These are phyloP conservation scores for Enteromius radiatus DNA, from an alignment of 2,797 vertebrate genomes.

Conservation along the genomic window DNA sequence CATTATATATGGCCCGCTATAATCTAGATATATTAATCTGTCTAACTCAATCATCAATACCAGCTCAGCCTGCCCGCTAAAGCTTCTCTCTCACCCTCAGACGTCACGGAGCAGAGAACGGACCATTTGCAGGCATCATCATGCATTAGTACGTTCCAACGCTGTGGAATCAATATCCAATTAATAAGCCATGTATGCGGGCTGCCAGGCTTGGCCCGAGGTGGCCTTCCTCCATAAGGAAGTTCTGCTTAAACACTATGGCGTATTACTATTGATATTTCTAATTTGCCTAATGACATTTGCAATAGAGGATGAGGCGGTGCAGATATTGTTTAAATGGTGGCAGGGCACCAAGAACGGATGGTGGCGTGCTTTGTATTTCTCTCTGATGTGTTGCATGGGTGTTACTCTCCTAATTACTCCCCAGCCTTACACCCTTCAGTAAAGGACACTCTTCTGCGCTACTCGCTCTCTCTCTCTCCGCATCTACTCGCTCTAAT, in stretches of 20 bases:
- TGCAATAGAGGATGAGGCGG: conserved; percentile 8
- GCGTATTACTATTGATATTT: conserved; percentile 47
- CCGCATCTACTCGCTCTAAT: conserved; percentile 57
- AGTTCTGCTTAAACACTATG: conserved; percentile 35
- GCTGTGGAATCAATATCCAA: conserved; percentile 56
- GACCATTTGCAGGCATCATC: conserved; percentile 25
- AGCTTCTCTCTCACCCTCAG: conserved; percentile 6
- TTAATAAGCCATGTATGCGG: conserved; percentile 51
- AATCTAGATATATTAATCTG: conserved; percentile 49
- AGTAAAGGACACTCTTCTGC: conserved; percentile 56
- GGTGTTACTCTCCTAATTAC: conserved; percentile 58
- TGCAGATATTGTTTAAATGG: not conserved
- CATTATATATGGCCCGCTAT: conserved; percentile 25
- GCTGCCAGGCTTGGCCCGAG: conserved; percentile 25
- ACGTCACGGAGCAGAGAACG: conserved; percentile 31
- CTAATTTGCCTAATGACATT: conserved; percentile 35
- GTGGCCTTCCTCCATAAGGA: conserved; percentile 12
- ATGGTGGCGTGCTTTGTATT: conserved; percentile 8
- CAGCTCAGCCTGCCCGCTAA: not conserved
- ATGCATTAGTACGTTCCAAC: conserved; percentile 40
- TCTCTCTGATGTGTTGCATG: conserved; percentile 53
- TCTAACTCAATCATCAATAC: conserved; percentile 38
- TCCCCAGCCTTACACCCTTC: conserved; percentile 56
- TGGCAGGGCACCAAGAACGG: not conserved
- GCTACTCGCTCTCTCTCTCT: conserved; percentile 37